Evolutionary conservation across 2,888 invertebrate species (phyloP), one percentile per base, ranked within the genome.

Genomic region (Dinocampus coccinellae): DNA sequence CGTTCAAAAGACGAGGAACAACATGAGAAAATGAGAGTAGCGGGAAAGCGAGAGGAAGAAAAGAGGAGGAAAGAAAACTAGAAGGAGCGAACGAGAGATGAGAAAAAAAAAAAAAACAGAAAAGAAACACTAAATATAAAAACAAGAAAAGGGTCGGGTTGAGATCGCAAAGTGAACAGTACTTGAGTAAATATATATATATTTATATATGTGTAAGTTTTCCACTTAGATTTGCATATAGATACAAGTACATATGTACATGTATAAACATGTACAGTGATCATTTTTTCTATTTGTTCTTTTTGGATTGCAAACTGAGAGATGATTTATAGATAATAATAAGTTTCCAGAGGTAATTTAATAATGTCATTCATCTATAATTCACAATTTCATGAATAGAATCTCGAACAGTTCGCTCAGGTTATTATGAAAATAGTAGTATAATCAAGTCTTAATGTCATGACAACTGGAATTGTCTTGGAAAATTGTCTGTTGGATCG

Each of bases 81-180:
- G 29, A 29, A 29, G 7, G 7, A 6, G 16, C 3, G n/a, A 39
- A 39, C n/a, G 39, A 39, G 39, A n/a, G 39, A 39, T 13, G 39
- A n/a, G 3, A 11, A 39, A 11, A 39, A 39, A 4, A n/a, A 39
- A 39, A n/a, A 57, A 70, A 70, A n/a, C n/a, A n/a, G n/a, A n/a
- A n/a, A n/a, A n/a, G 68, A 70, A 55, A 65, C 67, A 68, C 20
- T 61, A 64, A 73, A 70, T 68, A 64, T 62, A 63, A 11, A 70
- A 61, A 66, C 68, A 66, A 72, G 34, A 63, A 53, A 55, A n/a
- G 47, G 29, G 39, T 36, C 13, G 53, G 20, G 24, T 55, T 7
- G 11, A 22, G 22, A 39, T 39, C 3, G 11, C 9, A 16, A 7
- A 47, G 16, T 16, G 16, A 16, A 47, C 9, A 7, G 47, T 47